Conservation (phyloP, 2,113 vertebrate species). For the Craseonycteris thonglongyai region DNA sequence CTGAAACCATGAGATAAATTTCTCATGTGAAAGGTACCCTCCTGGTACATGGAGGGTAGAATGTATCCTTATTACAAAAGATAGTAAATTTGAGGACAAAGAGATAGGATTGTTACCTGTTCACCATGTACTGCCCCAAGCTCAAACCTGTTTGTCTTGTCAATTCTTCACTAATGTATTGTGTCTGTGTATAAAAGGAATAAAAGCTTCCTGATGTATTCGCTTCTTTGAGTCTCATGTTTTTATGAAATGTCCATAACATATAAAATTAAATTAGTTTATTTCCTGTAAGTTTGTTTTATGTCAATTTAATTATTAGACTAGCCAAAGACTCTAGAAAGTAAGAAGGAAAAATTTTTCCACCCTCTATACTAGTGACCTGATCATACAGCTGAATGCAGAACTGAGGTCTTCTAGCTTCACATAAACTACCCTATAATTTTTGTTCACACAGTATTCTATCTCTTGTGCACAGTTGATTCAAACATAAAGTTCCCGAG, state of each 20-base stretch:
- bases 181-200: background rate
- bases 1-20: background rate
- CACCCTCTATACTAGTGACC: background rate
- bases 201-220: background rate
- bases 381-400: background rate
- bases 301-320: background rate
- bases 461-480: background rate
- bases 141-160: background rate
- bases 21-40: background rate
- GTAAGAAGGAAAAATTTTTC: background rate
- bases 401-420: background rate
- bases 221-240: background rate
- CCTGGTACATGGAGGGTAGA: background rate
- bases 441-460: background rate
- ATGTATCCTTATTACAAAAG: background rate
- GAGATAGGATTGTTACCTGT: background rate
- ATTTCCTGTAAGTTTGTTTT: background rate
- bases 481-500: conserved; percentile 19
- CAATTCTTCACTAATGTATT: background rate
- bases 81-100: background rate
- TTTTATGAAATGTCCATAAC: background rate
- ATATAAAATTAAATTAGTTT: background rate
- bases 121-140: background rate
- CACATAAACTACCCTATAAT: background rate
- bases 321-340: background rate